Evolutionary conservation across 2,888 invertebrate species (phyloP), one percentile per base, ranked within the genome.

Genomic region (Rhogogaster chlorosoma): DNA sequence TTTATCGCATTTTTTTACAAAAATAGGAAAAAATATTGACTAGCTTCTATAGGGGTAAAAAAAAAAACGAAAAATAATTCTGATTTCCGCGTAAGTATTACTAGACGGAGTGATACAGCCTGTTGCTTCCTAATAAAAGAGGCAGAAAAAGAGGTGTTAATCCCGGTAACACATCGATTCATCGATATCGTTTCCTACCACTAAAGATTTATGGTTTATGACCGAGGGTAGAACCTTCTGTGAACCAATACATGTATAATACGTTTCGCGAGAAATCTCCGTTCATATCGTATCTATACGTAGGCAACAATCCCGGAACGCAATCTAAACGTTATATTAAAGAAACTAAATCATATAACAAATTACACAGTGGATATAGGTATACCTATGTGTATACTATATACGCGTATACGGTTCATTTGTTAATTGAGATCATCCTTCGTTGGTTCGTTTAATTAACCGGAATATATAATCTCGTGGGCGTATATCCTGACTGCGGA

Each of bases 171-270:
- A 42, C 36, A 61, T 61, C 80, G 80, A 80, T 80, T 80, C 61
- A 26, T 80, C 57, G 61, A 80, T 80, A 80, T 61, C 80, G 61
- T 80, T 80, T 80, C 80, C 61, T 26, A 80, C 80, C 61, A 61
- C 38, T 77, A 29, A 80, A 80, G 61, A 80, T 80, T 80, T 80
- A 80, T 61, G 49, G 49, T 7, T n/a, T 61, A 61, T 61, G 3
- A n/a, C n/a, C 53, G n/a, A n/a, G 53, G 53, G 53, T 53, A 53
- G 53, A 53, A 53, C 53, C n/a, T 53, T 1, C 53, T n/a, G n/a
- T 53, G 7, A n/a, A n/a, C n/a, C 18, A n/a, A 53, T 26, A 61
- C 26, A 7, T 12, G 4, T 22, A 10, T 10, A 26, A 10, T 10
- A 26, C 26, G 26, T 10, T 26, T 61, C 61, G 70, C 70, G 70